Evolutionary conservation across 2,888 invertebrate genomes (phyloP).

Genomic region (Ethmia dodecea): DNA sequence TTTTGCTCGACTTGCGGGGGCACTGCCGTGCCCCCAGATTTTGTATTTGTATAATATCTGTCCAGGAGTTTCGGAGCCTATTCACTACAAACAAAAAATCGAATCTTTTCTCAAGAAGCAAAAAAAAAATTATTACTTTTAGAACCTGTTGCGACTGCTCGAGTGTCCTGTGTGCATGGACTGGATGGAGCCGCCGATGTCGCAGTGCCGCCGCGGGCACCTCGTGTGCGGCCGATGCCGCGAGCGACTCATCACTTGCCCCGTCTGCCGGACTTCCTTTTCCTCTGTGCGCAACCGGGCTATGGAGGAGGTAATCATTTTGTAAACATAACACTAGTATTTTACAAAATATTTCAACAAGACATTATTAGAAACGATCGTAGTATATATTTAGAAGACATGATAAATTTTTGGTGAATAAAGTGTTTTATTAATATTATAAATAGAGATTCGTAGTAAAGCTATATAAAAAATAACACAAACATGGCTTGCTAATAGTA

Average conservation of each 20-base stretch:
- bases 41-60: neutral
- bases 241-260: slow-evolving; percentile 73
- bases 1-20: neutral
- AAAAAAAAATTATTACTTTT: neutral
- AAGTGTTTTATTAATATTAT: too few relatives aligned
- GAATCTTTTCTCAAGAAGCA: too few relatives aligned
- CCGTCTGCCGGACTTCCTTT: slow-evolving; percentile 77
- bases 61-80: neutral
- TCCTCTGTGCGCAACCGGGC: slow-evolving; percentile 70
- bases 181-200: slow-evolving; percentile 79
- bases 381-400: too few relatives aligned
- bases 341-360: too few relatives aligned
- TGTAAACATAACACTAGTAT: too few relatives aligned
- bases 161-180: slow-evolving; percentile 82
- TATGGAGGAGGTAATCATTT: slow-evolving; percentile 74
- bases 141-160: slow-evolving; percentile 64
- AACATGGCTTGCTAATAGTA: too few relatives aligned
- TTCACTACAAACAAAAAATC: too few relatives aligned
- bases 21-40: neutral
- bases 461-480: too few relatives aligned
- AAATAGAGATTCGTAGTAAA: too few relatives aligned
- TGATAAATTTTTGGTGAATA: too few relatives aligned
- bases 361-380: too few relatives aligned
- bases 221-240: slow-evolving; percentile 78
- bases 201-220: slow-evolving; percentile 81